phyloP scores from a whole-genome alignment of 2,797 vertebrate species.

The Glyptemys insculpta region DNA sequence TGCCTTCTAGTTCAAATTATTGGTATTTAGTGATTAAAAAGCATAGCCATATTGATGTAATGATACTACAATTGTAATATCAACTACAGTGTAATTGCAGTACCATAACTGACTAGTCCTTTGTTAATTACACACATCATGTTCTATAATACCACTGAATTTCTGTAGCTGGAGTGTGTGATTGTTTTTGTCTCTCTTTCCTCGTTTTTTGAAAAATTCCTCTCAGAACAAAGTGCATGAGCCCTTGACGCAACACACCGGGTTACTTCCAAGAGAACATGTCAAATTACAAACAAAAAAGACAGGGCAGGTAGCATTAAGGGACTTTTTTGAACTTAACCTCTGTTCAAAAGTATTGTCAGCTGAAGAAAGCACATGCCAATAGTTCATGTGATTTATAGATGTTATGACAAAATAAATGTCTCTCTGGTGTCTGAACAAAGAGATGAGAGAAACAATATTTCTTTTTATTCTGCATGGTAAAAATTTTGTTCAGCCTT shows the following conservation, averaged over 20 bases:
- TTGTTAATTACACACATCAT: background rate
- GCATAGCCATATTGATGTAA: background rate
- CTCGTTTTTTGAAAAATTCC: too few relatives aligned
- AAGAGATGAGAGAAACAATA: background rate
- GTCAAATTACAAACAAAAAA: background rate
- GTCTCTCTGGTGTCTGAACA: background rate
- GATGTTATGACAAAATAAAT: background rate
- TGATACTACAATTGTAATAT: background rate
- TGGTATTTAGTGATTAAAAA: slow-evolving; percentile 22
- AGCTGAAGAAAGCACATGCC: background rate
- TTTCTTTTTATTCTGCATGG: slow-evolving; percentile 28
- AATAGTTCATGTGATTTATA: background rate
- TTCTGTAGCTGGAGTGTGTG: background rate
- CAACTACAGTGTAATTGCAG: slow-evolving; percentile 1
- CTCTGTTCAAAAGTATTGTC: background rate
- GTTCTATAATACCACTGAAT: slow-evolving; percentile 3
- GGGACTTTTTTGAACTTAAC: background rate
- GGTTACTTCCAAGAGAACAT: background rate
- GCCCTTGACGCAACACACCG: background rate
- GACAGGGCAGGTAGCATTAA: rapidly evolving
- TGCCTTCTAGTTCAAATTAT: background rate
- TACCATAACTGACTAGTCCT: background rate
- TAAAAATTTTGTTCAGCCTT: background rate
- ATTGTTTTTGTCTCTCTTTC: background rate
- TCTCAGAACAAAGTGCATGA: background rate